phyloP scores from a whole-genome alignment of 2,113 vertebrate species.

The Nesoenas mayeri region DNA sequence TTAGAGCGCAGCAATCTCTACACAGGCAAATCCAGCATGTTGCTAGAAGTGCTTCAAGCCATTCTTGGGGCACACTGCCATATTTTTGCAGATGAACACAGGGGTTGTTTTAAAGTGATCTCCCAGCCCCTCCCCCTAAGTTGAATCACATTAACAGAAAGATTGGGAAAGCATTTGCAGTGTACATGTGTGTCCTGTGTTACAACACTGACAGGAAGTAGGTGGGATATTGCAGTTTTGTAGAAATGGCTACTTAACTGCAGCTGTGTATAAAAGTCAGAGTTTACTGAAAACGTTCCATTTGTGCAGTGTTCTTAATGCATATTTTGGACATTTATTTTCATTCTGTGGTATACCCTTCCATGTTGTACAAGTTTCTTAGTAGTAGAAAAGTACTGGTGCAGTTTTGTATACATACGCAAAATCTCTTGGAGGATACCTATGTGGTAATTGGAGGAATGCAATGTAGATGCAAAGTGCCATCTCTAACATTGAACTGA shows the following conservation, averaged over 20 bases:
- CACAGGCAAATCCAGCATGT: neutral
- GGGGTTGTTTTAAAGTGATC: neutral
- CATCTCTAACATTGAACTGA: neutral
- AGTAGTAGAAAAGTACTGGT: neutral
- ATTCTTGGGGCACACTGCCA: neutral
- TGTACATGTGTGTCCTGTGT: neutral
- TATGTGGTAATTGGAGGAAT: neutral
- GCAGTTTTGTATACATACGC: neutral
- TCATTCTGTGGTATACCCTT: neutral
- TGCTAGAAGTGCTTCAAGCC: neutral
- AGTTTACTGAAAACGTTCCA: neutral
- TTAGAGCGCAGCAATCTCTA: neutral
- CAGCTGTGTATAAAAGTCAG: neutral
- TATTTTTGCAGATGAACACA: neutral
- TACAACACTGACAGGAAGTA: neutral
- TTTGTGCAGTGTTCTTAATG: neutral
- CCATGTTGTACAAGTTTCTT: neutral
- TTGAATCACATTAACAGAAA: neutral
- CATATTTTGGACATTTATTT: neutral
- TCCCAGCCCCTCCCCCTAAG: too few relatives aligned
- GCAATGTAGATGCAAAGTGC: neutral
- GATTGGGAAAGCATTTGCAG: neutral
- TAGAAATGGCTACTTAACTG: neutral
- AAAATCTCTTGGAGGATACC: neutral
- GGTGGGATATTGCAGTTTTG: neutral